A percentile compares a stretch with the other conserved stretches of the same genome.
phyloP scores from a whole-genome alignment of 2,113 vertebrate species.

The Passer montanus region DNA sequence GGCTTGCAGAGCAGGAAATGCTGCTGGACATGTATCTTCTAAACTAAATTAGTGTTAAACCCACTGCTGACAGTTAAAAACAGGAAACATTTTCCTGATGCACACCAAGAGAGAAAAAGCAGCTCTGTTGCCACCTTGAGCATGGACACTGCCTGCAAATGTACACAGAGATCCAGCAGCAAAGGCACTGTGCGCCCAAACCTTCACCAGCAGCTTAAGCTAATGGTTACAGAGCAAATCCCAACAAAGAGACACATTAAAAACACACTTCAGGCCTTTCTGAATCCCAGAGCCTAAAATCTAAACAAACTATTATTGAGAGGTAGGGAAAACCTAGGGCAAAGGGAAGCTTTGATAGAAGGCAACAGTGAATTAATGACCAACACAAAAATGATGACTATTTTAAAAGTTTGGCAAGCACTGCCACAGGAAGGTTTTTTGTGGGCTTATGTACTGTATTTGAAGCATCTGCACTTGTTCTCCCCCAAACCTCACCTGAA shows the following conservation, averaged over 20 bases:
- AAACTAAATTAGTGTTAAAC: not conserved
- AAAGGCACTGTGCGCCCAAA: not conserved
- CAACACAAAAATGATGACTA: not conserved
- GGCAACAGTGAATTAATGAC: not conserved
- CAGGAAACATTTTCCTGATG: not conserved
- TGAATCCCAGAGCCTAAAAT: not conserved
- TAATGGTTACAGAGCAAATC: not conserved
- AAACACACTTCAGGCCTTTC: not conserved
- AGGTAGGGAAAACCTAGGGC: not conserved
- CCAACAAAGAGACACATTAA: not conserved
- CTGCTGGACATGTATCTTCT: not conserved
- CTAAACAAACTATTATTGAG: not conserved
- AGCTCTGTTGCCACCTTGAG: not conserved
- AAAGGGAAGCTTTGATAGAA: not conserved
- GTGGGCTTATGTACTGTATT: not conserved
- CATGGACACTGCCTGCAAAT: not conserved
- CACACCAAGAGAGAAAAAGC: not conserved
- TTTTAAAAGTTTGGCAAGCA: not conserved
- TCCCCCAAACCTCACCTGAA: not conserved
- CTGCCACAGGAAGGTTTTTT: not conserved
- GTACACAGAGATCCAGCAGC: not conserved
- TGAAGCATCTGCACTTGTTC: not conserved
- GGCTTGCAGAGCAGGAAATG: not conserved
- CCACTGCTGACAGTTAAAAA: not conserved
- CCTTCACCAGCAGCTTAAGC: not conserved